phyloP scores from a whole-genome alignment of 2,113 vertebrate genomes.

The Sander lucioperca region DNA sequence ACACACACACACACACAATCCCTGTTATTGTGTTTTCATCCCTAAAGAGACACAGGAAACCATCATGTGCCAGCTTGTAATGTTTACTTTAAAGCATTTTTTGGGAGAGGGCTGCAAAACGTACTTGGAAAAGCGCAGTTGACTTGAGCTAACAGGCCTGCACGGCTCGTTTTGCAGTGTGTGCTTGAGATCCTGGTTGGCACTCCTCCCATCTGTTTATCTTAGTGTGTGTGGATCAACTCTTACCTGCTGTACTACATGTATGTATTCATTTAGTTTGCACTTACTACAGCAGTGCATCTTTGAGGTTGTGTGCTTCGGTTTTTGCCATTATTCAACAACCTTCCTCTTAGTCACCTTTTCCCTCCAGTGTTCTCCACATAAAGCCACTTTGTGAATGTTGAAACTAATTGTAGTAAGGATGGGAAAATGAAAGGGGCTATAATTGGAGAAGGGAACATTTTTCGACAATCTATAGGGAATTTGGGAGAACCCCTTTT shows the following conservation, averaged over 20 bases:
- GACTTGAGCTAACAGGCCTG: not conserved
- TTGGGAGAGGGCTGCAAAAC: not conserved
- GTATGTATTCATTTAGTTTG: not conserved
- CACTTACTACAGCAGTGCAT: not conserved
- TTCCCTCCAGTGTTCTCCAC: constrained; percentile 40
- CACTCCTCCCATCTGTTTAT: not conserved
- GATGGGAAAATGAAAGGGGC: constrained; percentile 20
- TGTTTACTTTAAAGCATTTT: constrained; percentile 17
- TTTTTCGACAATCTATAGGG: constrained; percentile 23
- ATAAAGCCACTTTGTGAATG: constrained; percentile 15
- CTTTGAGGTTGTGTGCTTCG: not conserved
- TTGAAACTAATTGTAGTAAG: not conserved
- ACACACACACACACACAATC: constrained; percentile 32
- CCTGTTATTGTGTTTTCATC: constrained; percentile 36
- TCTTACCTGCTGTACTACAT: not conserved
- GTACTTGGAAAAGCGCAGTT: not conserved
- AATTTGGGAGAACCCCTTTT: constrained; percentile 16
- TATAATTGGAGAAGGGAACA: constrained; percentile 30
- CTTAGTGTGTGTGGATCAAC: not conserved
- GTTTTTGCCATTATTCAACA: constrained; percentile 23
- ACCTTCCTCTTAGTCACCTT: constrained; percentile 56
- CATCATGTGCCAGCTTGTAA: constrained; percentile 52
- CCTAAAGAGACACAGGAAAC: constrained; percentile 28
- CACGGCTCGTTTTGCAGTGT: not conserved
- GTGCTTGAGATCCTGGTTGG: not conserved